These are phyloP conservation scores for Platorchestia sp. DNA, from an alignment of 1,140 invertebrate species.

Conservation along the genomic window DNA sequence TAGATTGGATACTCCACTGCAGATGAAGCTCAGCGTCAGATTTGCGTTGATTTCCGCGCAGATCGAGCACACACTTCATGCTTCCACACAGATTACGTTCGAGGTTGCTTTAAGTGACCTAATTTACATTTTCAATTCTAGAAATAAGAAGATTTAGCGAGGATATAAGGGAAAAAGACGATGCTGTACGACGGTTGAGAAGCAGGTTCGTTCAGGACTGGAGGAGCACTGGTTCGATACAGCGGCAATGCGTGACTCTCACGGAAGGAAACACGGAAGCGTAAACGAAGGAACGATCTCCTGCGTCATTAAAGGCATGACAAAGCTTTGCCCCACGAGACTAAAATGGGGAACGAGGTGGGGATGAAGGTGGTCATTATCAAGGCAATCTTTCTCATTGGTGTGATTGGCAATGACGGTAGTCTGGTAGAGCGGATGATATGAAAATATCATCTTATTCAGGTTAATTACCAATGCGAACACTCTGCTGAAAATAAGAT, in stretches of 20 bases:
- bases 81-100: not conserved
- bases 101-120: not conserved
- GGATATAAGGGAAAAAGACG: not conserved
- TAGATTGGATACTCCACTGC: not conserved
- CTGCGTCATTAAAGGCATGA: not conserved
- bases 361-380: not conserved
- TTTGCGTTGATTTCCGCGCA: not conserved
- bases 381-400: not conserved
- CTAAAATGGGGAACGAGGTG: not conserved
- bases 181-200: not conserved
- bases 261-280: not conserved
- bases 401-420: not conserved
- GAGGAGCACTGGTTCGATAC: slow-evolving; percentile 5
- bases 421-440: not conserved
- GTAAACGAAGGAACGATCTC: not conserved
- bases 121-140: not conserved
- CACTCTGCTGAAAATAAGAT: no score
- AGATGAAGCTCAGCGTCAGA: not conserved
- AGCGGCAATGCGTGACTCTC: not conserved
- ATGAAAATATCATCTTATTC: no score
- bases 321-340: not conserved
- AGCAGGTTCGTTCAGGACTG: slow-evolving; percentile 5
- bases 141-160: not conserved
- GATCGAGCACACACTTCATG: not conserved
- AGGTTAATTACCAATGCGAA: no score